phyloP scores from a whole-genome alignment of 2,888 invertebrate species.

The Phortica magna region DNA sequence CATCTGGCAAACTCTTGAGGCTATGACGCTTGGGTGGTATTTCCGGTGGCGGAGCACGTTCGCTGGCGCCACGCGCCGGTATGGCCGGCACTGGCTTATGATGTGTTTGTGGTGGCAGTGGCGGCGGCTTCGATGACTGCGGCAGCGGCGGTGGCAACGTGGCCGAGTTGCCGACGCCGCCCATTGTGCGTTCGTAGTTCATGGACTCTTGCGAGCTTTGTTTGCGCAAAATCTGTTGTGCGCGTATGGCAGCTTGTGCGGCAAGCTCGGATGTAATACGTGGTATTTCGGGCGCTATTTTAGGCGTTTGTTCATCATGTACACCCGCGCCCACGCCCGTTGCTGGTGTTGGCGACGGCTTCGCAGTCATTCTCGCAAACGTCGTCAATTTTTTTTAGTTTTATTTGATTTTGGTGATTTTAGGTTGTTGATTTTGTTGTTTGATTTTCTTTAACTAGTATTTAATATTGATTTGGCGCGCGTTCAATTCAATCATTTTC shows the following conservation, averaged over 20 bases:
- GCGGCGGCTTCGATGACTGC: constrained; percentile 54
- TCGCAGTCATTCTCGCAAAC: constrained; percentile 61
- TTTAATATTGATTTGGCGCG: constrained; percentile 51
- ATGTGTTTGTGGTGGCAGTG: constrained; percentile 56
- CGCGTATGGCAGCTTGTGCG: constrained; percentile 77
- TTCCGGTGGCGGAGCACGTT: constrained; percentile 76
- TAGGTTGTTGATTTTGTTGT: constrained; percentile 31
- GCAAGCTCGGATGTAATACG: constrained; percentile 77
- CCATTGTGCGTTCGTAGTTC: constrained; percentile 39
- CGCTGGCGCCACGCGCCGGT: constrained; percentile 74
- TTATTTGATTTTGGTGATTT: constrained; percentile 47
- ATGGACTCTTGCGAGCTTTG: constrained; percentile 66
- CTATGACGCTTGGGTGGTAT: constrained; percentile 78
- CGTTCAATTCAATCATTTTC: neutral
- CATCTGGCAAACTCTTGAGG: constrained; percentile 74
- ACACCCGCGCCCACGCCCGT: constrained; percentile 41
- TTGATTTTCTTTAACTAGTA: constrained; percentile 47
- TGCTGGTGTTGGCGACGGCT: constrained; percentile 64
- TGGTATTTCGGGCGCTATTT: constrained; percentile 76
- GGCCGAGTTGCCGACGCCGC: constrained; percentile 28
- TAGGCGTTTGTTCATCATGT: constrained; percentile 58
- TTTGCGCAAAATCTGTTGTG: constrained; percentile 75
- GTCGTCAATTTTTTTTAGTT: neutral
- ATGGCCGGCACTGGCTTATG: constrained; percentile 75
- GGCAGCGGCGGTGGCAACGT: constrained; percentile 35